phyloP scores from a whole-genome alignment of 1,140 invertebrate genomes.

The Scylla paramamosain region DNA sequence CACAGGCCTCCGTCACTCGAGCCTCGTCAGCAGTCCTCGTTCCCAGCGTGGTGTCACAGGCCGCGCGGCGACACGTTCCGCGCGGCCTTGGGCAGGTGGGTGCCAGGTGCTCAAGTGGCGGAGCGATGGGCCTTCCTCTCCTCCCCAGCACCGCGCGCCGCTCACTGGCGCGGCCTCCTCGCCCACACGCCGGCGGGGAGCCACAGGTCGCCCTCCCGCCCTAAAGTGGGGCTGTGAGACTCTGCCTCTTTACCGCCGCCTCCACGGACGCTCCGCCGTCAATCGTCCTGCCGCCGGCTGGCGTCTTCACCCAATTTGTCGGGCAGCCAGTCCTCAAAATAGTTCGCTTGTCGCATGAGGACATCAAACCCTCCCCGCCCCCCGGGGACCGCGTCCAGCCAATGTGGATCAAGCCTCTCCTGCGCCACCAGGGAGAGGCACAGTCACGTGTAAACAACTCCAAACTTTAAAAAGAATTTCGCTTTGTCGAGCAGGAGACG shows the following conservation, averaged over 20 bases:
- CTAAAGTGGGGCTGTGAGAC: background rate
- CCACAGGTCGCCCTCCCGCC: slow-evolving; percentile 56
- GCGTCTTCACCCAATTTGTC: background rate
- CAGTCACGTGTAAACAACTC: background rate
- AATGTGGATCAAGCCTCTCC: background rate
- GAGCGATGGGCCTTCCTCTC: slow-evolving; percentile 33
- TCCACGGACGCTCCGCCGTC: background rate
- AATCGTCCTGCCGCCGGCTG: background rate
- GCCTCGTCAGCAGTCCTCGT: background rate
- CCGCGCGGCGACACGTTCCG: background rate
- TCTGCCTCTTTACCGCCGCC: background rate
- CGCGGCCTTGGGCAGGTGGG: background rate
- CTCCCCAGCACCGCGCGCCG: slow-evolving; percentile 50
- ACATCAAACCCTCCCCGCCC: background rate
- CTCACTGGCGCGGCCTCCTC: slow-evolving; percentile 52
- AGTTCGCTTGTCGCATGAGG: background rate
- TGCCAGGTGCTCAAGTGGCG: slow-evolving; percentile 18
- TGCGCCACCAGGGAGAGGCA: background rate
- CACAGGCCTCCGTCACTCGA: background rate
- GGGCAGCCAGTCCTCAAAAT: background rate
- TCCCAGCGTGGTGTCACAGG: background rate
- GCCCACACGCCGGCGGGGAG: slow-evolving; percentile 35
- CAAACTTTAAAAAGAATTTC: background rate
- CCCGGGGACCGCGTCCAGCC: background rate
- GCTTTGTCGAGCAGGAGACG: background rate